phyloP scores from a whole-genome alignment of 35 echinoderm and acorn worm species.

The Hemicentrotus pulcherrimus region DNA sequence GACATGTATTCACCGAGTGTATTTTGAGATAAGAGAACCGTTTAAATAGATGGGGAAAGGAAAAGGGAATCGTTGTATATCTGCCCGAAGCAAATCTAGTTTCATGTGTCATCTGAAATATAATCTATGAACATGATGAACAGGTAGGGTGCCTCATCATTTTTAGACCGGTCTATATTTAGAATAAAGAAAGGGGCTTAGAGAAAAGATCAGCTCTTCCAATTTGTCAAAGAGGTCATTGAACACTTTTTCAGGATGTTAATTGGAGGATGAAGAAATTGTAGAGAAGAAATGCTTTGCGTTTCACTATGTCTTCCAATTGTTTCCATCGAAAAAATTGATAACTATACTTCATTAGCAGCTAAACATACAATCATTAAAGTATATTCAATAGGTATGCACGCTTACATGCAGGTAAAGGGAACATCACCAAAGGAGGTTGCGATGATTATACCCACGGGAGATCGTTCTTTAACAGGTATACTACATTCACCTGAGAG shows the following conservation, averaged over 20 bases:
- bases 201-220: too few relatives aligned
- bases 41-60: not conserved
- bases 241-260: too few relatives aligned
- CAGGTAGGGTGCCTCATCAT: not conserved
- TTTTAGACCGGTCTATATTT: not conserved
- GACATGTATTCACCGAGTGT: not conserved
- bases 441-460: not conserved
- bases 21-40: not conserved
- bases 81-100: not conserved
- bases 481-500: not conserved
- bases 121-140: not conserved
- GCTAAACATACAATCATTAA: too few relatives aligned
- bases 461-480: not conserved
- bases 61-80: slow-evolving; percentile 19
- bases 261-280: too few relatives aligned
- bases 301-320: not conserved
- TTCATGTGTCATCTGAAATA: slow-evolving; percentile 5
- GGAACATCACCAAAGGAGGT: not conserved
- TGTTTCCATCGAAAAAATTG: not conserved
- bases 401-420: not conserved
- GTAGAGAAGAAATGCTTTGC: too few relatives aligned
- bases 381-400: too few relatives aligned
- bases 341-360: too few relatives aligned
- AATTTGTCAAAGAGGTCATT: too few relatives aligned
- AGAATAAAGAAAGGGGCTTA: not conserved